phyloP scores from a whole-genome alignment of 2,797 vertebrate species.

The Hapalemur alaotrensis region DNA sequence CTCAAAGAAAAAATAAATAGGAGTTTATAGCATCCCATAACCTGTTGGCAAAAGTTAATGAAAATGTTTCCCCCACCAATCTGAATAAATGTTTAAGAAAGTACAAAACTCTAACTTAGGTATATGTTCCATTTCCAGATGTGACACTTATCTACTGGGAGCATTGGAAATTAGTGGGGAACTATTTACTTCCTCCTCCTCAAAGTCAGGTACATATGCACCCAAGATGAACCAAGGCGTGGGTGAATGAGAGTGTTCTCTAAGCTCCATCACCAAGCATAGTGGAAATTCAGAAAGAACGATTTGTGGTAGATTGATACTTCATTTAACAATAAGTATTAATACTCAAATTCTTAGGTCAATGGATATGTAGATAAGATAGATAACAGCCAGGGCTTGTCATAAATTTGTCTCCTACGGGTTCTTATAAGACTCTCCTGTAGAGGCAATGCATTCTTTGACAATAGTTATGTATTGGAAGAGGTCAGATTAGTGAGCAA shows the following conservation, averaged over 20 bases:
- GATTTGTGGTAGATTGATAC: background rate
- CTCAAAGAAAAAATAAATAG: slow-evolving; percentile 12
- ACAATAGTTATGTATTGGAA: background rate
- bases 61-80: background rate
- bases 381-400: background rate
- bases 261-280: background rate
- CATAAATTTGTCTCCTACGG: background rate
- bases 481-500: background rate
- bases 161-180: background rate
- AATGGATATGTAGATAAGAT: background rate
- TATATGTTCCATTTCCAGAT: background rate
- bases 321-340: background rate
- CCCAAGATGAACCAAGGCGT: background rate
- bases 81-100: slow-evolving; percentile 25
- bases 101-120: background rate
- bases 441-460: background rate
- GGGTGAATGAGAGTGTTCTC: background rate
- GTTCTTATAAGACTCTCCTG: background rate
- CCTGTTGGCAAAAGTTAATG: slow-evolving; percentile 27
- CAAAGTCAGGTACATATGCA: background rate
- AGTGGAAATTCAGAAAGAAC: background rate
- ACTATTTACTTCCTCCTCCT: background rate
- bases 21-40: background rate
- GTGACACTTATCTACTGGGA: background rate
- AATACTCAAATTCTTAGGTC: background rate